Evolutionary conservation across 2,797 vertebrate species (phyloP), one percentile per base, ranked within the genome.

Genomic region (Cirrhinus molitorella): DNA sequence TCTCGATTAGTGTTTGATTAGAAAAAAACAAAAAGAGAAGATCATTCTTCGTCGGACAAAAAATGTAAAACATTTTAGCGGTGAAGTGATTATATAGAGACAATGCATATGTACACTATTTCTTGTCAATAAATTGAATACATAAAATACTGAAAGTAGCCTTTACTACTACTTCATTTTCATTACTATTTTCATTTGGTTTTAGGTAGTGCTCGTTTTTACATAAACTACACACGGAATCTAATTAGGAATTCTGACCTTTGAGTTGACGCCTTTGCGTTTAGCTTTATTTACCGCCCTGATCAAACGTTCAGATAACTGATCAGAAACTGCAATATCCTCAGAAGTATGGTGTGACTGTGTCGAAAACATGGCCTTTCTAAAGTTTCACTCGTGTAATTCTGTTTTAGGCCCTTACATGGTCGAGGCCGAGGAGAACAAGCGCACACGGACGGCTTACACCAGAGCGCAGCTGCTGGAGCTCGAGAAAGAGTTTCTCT

Each of bases 401-500:
- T 78, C 1, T 76, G 80, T 84, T 9, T 19, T 84, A 99, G 98
- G 97, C 0, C 91, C 96, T 1, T 99, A 97, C 85, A 83, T 95
- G 80, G 92, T 94, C 1, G 98, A 99, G 87, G 95, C 93, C 0
- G 98, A 99, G 91, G 98, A 99, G 88, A 99, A 95, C 92, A 99
- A 99, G 90, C 93, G 98, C 87, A 99, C 98, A 4, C 90, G 98
- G 87, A 99, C 98, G 0, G 98, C 98, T 0, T 99, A 99, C 93
- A 99, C 98, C 0, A 93, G 98, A 37, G 97, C 98, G 0, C 98
- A 99, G 93, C 94, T 99, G 77, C 95, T 99, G 86, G 98, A 99
- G 89, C 94, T 99, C 68, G 98, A 99, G 92, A 99, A 99, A 89
- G 98, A 99, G 88, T 99, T 99, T 87, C 95, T 99, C 1, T 99